These are phyloP conservation scores for Dexiosoma caninum DNA, from an alignment of 2,888 invertebrate genomes.

Conservation along the genomic window DNA sequence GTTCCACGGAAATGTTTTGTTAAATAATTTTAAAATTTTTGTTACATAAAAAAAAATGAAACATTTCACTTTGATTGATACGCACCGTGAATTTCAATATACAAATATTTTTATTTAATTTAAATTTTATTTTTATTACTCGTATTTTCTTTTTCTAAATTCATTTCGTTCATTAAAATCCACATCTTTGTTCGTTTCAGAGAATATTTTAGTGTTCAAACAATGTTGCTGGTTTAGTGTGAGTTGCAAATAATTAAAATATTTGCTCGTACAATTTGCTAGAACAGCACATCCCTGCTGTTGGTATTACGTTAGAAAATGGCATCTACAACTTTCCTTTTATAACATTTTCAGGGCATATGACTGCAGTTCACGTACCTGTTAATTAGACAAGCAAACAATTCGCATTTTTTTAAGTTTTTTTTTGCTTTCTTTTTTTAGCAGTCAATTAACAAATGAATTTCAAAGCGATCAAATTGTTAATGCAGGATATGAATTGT, in stretches of 20 bases:
- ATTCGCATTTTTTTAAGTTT: too few species aligned
- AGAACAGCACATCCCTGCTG: neutral
- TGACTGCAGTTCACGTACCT: neutral
- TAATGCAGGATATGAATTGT: constrained; percentile 5
- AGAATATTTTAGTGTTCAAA: neutral
- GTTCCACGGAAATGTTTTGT: constrained; percentile 59
- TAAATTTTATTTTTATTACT: neutral
- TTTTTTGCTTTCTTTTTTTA: neutral
- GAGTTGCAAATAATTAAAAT: constrained; percentile 8
- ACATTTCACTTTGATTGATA: constrained; percentile 57
- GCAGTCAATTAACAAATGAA: neutral
- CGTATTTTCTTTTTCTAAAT: neutral
- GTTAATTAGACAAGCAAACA: neutral
- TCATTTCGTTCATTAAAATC: constrained; percentile 10
- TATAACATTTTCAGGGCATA: neutral
- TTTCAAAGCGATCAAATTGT: neutral
- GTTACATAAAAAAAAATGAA: constrained; percentile 29
- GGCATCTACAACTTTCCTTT: constrained; percentile 25
- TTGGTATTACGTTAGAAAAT: neutral
- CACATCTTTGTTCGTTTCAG: constrained; percentile 10
- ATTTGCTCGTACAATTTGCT: constrained; percentile 1
- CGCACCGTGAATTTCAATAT: constrained; percentile 58
- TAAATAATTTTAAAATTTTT: constrained; percentile 11
- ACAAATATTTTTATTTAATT: constrained; percentile 42
- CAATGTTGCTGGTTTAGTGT: neutral